Percentiles rank a stretch among this genome's conserved stretches.
Conservation (phyloP, 2,888 invertebrate species). For the Lacanobia oleracea region DNA sequence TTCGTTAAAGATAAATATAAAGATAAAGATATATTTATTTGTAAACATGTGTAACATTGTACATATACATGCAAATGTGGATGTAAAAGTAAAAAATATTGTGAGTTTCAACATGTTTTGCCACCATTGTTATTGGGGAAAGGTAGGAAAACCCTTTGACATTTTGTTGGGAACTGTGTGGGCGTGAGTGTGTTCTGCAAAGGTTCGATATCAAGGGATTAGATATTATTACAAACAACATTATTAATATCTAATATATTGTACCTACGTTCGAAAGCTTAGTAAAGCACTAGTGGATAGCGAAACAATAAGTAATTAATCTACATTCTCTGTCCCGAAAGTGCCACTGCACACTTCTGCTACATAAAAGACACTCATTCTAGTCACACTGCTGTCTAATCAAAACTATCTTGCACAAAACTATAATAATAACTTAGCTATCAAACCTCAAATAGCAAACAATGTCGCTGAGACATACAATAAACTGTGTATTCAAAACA, state of each 20-base stretch:
- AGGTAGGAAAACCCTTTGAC: slow-evolving; percentile 55
- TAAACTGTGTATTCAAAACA: slow-evolving; percentile 80
- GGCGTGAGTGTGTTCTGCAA: not conserved
- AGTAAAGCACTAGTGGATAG: not conserved
- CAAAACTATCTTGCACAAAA: slow-evolving; percentile 34
- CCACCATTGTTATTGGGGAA: slow-evolving; percentile 68
- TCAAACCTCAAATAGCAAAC: slow-evolving; percentile 53
- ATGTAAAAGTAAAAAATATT: too few species aligned
- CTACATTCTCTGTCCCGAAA: slow-evolving; percentile 4
- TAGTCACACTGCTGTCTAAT: slow-evolving; percentile 18
- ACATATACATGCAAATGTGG: too few species aligned
- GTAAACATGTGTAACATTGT: too few species aligned
- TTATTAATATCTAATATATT: not conserved
- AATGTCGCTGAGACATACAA: slow-evolving; percentile 71
- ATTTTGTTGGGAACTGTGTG: slow-evolving; percentile 29
- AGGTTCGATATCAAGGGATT: not conserved
- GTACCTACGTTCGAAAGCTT: not conserved
- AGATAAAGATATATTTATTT: too few species aligned
- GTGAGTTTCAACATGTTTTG: too few species aligned
- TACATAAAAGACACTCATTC: slow-evolving; percentile 12
- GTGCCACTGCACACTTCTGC: not conserved
- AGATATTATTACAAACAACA: not conserved
- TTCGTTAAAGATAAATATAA: too few species aligned
- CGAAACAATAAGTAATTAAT: slow-evolving; percentile 11
- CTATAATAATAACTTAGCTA: slow-evolving; percentile 41